A percentile compares a stretch with the other conserved stretches of the same genome.
phyloP scores from a whole-genome alignment of 37 sponge, comb jelly and placozoan species.

The Beroe forskalii region DNA sequence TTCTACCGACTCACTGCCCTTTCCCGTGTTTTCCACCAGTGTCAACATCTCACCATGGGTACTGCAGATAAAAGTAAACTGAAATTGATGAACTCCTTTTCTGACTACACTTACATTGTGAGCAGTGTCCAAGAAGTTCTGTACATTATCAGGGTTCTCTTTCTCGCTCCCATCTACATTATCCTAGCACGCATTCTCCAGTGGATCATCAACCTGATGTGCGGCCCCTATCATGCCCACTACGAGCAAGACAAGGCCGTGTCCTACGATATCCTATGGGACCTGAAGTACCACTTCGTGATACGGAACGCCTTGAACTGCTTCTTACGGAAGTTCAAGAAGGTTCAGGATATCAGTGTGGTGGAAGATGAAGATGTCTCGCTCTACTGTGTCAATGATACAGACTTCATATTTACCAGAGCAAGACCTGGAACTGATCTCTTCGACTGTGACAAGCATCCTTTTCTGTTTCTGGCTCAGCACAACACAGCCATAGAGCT shows the following conservation, averaged over 20 bases:
- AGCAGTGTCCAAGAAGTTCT: background rate
- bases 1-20: no score
- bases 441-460: background rate
- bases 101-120: background rate
- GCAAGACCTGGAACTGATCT: background rate
- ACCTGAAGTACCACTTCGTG: background rate
- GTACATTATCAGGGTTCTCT: background rate
- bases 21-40: no score
- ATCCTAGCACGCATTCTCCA: background rate
- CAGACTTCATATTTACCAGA: background rate
- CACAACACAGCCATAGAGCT: background rate
- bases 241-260: background rate
- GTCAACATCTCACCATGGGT: background rate
- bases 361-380: background rate
- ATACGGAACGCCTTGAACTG: background rate
- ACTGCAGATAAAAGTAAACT: background rate
- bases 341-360: background rate
- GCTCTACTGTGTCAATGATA: background rate
- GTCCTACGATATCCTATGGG: background rate
- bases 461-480: background rate
- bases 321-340: background rate
- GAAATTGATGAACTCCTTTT: background rate
- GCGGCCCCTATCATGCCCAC: background rate
- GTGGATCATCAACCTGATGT: background rate
- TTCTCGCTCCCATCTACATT: background rate